Base-by-base conservation (phyloP, 2,888 invertebrate species). In the Caenorhabditis uteleia region DNA sequence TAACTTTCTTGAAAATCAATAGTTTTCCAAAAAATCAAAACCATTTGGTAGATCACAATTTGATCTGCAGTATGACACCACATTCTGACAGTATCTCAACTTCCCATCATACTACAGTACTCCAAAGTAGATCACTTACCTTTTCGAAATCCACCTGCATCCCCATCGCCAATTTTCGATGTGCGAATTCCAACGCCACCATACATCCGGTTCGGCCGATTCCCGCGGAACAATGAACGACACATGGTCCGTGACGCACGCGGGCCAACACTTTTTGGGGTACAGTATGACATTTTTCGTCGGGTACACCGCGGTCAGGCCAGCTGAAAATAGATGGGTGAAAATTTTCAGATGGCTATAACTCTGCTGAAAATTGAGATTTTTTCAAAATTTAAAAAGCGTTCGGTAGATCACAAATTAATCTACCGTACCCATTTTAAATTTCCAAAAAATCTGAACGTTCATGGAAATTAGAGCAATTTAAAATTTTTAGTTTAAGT, bases 141-240 rank as follows among this genome's bases (percentile, higher is more conserved):
- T 72, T 56, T 36, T 68, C 70, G 40, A 74, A 46, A 25, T 72
- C 61, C n/a, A 74, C 57, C 16, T 53, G 44, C 40, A 58, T 48
- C 14, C 67, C 70, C 8, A 44, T 47, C 16, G 44, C 36, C 42
- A 74, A 47, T 40, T 50, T 42, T 5, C 57, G 56, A 29, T 67
- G 62, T 8, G 74, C 74, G 34, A 74, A 66, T 25, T 72, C 71
- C 43, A 74, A 46, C 3, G 69, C 74, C 21, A 74, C 60, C 12
- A 74, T 43, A 55, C 70, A 73, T 12, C 75, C 75, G 10, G 72
- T 75, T 31, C 75, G 16, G 26, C 75, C 75, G 39, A 75, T 75
- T 14, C 75, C 68, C n/a, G 72, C 72, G 7, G 72, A 73, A 31
- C 75, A 75, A 49, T 75, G 75, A 8, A 73, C 64, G 12, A 75